phyloP scores from a whole-genome alignment of 1,140 invertebrate species.

The Drosophila sturtevanti region DNA sequence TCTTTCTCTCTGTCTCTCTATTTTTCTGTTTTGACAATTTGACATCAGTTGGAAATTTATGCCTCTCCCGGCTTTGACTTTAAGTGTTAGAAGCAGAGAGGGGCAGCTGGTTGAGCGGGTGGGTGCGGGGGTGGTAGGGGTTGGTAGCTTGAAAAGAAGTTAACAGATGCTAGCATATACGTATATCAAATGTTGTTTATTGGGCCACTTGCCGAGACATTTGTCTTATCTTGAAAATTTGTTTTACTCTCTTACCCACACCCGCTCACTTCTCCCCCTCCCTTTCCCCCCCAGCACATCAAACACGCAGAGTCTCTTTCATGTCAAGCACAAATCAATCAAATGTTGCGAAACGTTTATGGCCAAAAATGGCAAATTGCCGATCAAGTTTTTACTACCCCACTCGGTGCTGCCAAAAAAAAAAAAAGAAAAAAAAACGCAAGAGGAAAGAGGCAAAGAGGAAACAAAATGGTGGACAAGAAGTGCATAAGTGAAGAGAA shows the following conservation, averaged over 20 bases:
- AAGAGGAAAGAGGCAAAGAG: background rate
- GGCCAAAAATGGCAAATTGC: conserved; percentile 72
- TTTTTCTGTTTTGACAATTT: background rate
- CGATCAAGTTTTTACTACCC: conserved; percentile 49
- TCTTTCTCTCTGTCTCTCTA: background rate
- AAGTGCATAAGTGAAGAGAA: no score
- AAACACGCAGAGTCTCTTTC: conserved; percentile 4
- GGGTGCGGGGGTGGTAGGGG: no score
- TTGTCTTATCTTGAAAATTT: conserved; percentile 29
- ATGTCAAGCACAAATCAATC: conserved; percentile 65
- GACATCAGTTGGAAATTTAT: conserved; percentile 11
- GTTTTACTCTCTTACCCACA: no score
- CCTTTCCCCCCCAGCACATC: background rate
- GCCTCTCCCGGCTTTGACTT: conserved; percentile 4
- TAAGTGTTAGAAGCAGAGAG: background rate
- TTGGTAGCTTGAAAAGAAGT: no score
- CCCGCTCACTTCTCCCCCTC: background rate
- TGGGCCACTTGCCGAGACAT: conserved; percentile 31
- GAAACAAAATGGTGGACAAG: no score
- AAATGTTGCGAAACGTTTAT: conserved; percentile 66
- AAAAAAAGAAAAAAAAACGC: background rate
- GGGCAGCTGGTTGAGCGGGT: background rate
- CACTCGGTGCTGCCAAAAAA: background rate
- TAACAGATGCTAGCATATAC: conserved; percentile 35
- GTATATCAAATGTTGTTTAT: conserved; percentile 51